Evolutionary conservation across 2,113 vertebrate genomes (phyloP), one percentile per base, ranked within the genome.

Genomic region (Hypocryptadius cinnamomeus): DNA sequence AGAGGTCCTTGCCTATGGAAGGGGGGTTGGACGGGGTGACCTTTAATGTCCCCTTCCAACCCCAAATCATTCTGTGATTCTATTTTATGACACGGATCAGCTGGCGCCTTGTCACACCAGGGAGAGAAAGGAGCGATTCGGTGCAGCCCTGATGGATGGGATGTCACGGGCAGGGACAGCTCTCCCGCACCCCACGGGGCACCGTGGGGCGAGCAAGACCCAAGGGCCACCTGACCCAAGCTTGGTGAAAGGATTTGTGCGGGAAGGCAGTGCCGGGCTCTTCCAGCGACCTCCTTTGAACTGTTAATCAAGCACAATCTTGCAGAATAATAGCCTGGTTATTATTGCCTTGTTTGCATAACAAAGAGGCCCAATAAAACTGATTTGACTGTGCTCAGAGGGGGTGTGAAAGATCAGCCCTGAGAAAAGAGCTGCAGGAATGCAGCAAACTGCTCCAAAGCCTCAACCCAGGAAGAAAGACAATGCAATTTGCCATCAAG

Each of bases 401-500:
- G 93, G 96, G 97, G 96, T 96, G 97, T 93, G 97, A 98, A 97
- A 96, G 95, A 94, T 94, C 93, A 89, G 91, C 82, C 87, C 95
- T 53, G 94, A 97, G 97, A 97, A 97, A 95, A 95, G 79, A 94
- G 96, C 90, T 90, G 94, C 68, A 97, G 97, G 97, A 97, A 98
- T 97, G 96, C 74, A 48, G 93, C 40, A 92, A 97, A 95, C 91
- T 56, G 73, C 97, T 97, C 97, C 91, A 82, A 85, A 93, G 96
- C 95, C 96, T 60, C 90, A 96, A 89, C 96, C 96, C 96, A 87
- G 97, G 98, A 98, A 98, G 97, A 98, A 97, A 98, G 98, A 98
- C 98, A 98, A 98, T 98, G 98, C 97, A 98, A 98, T 98, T 97
- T 98, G 98, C 98, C 97, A 98, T 97, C 97, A 96, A 98, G 98